Evolutionary conservation across 2,797 vertebrate species (phyloP).

Genomic region (Sparus aurata): DNA sequence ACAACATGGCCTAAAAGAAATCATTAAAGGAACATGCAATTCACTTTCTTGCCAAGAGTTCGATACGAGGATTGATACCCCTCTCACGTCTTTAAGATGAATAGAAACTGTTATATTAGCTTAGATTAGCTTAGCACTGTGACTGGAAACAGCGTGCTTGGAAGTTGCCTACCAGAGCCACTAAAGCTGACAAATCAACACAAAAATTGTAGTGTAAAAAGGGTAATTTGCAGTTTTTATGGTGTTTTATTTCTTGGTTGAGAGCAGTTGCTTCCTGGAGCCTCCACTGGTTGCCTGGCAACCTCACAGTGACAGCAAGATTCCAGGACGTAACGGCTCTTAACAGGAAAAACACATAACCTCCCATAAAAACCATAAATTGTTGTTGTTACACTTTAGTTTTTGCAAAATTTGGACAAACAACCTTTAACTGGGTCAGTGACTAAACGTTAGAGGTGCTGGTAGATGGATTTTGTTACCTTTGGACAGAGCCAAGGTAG

Average conservation of each 20-base stretch:
- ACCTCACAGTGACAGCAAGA: not conserved
- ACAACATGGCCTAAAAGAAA: slow-evolving; percentile 14
- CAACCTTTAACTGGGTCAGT: not conserved
- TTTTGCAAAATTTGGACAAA: not conserved
- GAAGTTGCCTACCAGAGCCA: not conserved
- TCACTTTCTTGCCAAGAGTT: not conserved
- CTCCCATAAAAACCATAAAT: not conserved
- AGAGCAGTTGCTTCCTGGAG: not conserved
- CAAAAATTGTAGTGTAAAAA: not conserved
- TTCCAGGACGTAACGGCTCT: not conserved
- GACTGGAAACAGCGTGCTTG: not conserved
- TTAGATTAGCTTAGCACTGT: slow-evolving; percentile 11
- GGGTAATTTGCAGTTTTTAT: not conserved
- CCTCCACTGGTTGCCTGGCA: not conserved
- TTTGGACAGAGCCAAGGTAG: not conserved
- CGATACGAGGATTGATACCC: not conserved
- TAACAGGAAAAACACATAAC: not conserved
- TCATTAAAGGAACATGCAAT: not conserved
- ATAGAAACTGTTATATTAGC: not conserved
- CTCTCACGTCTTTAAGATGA: not conserved
- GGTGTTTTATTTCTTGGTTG: not conserved
- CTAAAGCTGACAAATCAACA: not conserved
- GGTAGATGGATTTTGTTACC: not conserved
- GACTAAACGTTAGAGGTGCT: not conserved
- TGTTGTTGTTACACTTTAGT: not conserved